Base-by-base conservation (phyloP, 2,888 invertebrate genomes). In the Tetrapedia diversipes region DNA sequence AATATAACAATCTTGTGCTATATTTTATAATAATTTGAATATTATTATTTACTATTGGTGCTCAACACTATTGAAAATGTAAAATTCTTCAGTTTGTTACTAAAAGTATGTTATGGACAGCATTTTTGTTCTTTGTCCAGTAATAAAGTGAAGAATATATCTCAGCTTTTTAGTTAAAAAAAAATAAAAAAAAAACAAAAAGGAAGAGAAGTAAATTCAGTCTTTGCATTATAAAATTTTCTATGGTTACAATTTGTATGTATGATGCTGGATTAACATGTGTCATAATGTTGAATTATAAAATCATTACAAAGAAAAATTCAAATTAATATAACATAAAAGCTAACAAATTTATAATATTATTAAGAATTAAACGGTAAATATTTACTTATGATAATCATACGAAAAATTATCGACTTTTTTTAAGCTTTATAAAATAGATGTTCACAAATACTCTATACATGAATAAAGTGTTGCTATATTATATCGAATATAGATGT, bases 31-130 rank as follows among this genome's bases (percentile, higher is more conserved):
- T 70, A 68, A 77, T 67, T 77, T 67, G 43, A 70, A 73, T 53
- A 60, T 81, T 67, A 81, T 70, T 64, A 73, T 70, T 75, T 70
- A 59, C 49, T 66, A 75, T 67, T 74, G 75, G 80, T 79, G 80
- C 80, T 80, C 39, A 79, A 79, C 64, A 16, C 53, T 67, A 67
- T 67, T 63, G 45, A 65, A 70, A 66, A 60, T 19, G 16, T 53
- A 34, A 65, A 43, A 61, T 56, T 59, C 47, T 53, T 59, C 39
- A 66, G 57, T 70, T 66, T 57, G 45, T 76, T 66, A 47, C 63
- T 60, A 39, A 69, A 64, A 47, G 24, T 47, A 10, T 61, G 49
- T 66, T 65, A 61, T 32, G 54, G 39, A 34, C 39, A 61, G 61
- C n/a, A 53, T 3, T 66, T 57, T 45, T 37, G n/a, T 69, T 59